phyloP scores from a whole-genome alignment of 2,888 invertebrate genomes.

The Tetrapedia diversipes region DNA sequence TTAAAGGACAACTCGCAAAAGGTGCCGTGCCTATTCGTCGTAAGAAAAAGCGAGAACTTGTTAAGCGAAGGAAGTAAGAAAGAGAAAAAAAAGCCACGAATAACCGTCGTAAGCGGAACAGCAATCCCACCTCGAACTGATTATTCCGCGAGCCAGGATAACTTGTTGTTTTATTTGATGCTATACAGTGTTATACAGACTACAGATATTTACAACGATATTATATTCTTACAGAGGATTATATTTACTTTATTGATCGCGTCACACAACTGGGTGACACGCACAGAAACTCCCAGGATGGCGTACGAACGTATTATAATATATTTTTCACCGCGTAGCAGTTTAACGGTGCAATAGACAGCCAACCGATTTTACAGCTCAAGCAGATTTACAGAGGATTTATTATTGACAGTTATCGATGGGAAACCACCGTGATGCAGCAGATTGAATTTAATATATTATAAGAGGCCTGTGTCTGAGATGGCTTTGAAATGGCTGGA shows the following conservation, averaged over 20 bases:
- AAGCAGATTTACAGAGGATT: conserved; percentile 80
- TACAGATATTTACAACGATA: conserved; percentile 83
- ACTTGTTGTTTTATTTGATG: conserved; percentile 83
- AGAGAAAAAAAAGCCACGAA: conserved; percentile 46
- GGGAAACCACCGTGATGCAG: conserved; percentile 82
- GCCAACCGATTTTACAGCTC: conserved; percentile 80
- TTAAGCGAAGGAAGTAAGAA: conserved; percentile 58
- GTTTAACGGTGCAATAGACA: conserved; percentile 80
- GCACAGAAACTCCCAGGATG: conserved; percentile 56
- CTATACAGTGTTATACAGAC: conserved; percentile 83
- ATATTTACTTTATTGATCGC: conserved; percentile 82
- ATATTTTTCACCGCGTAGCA: conserved; percentile 76
- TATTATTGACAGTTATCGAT: conserved; percentile 81
- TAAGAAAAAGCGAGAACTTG: conserved; percentile 52
- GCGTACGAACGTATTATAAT: conserved; percentile 69
- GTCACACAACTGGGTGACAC: conserved; percentile 75
- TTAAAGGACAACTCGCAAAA: conserved; percentile 58
- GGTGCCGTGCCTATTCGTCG: conserved; percentile 76
- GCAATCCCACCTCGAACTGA: conserved; percentile 83
- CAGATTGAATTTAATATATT: conserved; percentile 79
- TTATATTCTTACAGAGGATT: conserved; percentile 83
- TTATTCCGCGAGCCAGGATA: conserved; percentile 75
- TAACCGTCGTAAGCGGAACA: conserved; percentile 81
- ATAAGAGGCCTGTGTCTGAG: conserved; percentile 69
- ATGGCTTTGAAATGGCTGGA: conserved; percentile 59